phyloP scores from a whole-genome alignment of 2,113 vertebrate species.

The Natator depressus region DNA sequence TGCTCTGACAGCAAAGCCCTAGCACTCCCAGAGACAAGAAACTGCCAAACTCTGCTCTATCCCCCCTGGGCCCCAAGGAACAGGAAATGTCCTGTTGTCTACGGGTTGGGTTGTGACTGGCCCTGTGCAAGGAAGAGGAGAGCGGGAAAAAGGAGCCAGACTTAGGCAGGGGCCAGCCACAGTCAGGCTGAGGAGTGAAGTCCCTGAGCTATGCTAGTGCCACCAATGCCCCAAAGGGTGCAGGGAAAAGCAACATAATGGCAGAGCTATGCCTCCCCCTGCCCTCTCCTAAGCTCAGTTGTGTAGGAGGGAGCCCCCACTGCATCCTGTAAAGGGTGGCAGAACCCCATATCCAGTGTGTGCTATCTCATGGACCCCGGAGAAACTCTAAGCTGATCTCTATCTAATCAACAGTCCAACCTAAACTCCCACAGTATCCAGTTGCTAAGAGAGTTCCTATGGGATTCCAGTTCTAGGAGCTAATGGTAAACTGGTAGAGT shows the following conservation, averaged over 20 bases:
- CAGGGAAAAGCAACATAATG: not conserved
- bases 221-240: not conserved
- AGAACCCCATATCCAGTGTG: not conserved
- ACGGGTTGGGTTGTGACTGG: not conserved
- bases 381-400: slow-evolving; percentile 13
- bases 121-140: not conserved
- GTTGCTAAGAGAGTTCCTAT: slow-evolving; percentile 34
- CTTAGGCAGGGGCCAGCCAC: not conserved
- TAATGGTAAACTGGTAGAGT: slow-evolving; percentile 19
- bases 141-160: not conserved
- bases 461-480: slow-evolving; percentile 18
- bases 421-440: slow-evolving; percentile 29
- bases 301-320: not conserved
- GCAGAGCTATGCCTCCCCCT: not conserved
- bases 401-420: not conserved
- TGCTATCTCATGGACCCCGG: not conserved
- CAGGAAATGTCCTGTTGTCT: not conserved
- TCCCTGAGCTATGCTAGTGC: not conserved
- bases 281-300: not conserved
- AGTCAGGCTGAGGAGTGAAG: not conserved
- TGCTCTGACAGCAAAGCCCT: not conserved
- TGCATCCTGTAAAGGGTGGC: slow-evolving; percentile 23
- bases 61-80: not conserved
- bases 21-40: not conserved
- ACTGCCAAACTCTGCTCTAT: not conserved